These are phyloP conservation scores for Branchellion lobata DNA, from an alignment of 2,888 invertebrate genomes.

Conservation along the genomic window DNA sequence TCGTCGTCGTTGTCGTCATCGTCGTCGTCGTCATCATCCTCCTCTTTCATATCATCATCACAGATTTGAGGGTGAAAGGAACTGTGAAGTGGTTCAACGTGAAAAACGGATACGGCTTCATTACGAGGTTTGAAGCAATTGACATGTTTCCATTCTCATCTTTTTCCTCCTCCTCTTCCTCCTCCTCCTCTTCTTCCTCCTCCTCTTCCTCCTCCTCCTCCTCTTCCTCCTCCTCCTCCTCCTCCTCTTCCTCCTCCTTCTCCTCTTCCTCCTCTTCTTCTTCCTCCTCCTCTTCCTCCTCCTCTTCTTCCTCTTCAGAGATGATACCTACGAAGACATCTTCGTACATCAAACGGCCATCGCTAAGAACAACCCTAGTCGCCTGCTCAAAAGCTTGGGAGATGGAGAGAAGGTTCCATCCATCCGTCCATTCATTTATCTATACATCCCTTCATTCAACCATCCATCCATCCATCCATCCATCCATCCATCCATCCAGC, in stretches of 20 bases:
- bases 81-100: slow-evolving; percentile 43
- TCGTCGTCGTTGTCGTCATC: slow-evolving; percentile 8
- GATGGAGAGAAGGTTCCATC: slow-evolving; percentile 77
- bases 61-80: slow-evolving; percentile 32
- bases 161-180: background rate
- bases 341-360: slow-evolving; percentile 74
- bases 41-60: background rate
- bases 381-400: slow-evolving; percentile 93
- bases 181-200: background rate
- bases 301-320: too few relatives aligned
- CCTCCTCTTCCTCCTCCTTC: slow-evolving; percentile 26
- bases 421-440: background rate
- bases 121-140: too few relatives aligned
- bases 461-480: background rate
- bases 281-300: too few relatives aligned
- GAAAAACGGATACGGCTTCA: slow-evolving; percentile 42
- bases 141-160: background rate
- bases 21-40: background rate
- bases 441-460: background rate
- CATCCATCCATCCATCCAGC: too few relatives aligned
- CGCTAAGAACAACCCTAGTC: slow-evolving; percentile 92
- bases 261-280: background rate
- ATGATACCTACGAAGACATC: slow-evolving; percentile 36
- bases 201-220: slow-evolving; percentile 10
- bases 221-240: slow-evolving; percentile 9